These are phyloP conservation scores for Helicorthomorpha holstii DNA, from an alignment of 1,140 invertebrate species.

Conservation along the genomic window DNA sequence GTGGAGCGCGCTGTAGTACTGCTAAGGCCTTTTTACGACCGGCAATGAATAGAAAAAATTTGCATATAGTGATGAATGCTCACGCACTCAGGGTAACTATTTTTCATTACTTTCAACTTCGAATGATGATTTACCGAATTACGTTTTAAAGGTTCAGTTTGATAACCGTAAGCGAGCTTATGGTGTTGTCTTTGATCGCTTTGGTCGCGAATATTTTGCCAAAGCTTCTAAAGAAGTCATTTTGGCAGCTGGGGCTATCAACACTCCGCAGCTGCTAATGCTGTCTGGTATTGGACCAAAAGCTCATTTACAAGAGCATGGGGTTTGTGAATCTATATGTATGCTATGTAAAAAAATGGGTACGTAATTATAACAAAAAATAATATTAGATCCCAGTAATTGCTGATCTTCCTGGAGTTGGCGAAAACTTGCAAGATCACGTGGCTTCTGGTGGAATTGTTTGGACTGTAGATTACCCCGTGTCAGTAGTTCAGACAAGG, in stretches of 20 bases:
- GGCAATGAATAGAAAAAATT: constrained; percentile 39
- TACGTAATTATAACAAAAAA: background rate
- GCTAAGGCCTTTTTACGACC: constrained; percentile 76
- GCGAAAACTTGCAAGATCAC: constrained; percentile 31
- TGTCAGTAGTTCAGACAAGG: background rate
- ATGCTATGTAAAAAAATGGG: background rate
- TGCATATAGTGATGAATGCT: background rate
- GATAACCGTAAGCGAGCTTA: constrained; percentile 19
- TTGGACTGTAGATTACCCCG: background rate
- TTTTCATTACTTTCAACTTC: background rate
- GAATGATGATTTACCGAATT: background rate
- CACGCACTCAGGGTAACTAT: background rate
- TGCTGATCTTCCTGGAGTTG: constrained; percentile 28
- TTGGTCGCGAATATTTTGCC: constrained; percentile 11
- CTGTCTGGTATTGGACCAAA: constrained; percentile 24
- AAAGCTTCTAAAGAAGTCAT: constrained; percentile 12
- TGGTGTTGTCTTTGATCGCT: constrained; percentile 18
- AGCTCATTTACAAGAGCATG: constrained; percentile 13
- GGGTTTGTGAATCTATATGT: background rate
- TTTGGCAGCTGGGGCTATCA: constrained; percentile 11
- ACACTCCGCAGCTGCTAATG: constrained; percentile 18
- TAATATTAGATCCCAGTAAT: constrained; percentile 8
- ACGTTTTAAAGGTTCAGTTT: background rate
- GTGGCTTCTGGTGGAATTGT: background rate
- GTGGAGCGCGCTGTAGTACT: constrained; percentile 75